Evolutionary conservation across 2,888 invertebrate genomes (phyloP).

Genomic region (Rhagophthalmus giganteus): DNA sequence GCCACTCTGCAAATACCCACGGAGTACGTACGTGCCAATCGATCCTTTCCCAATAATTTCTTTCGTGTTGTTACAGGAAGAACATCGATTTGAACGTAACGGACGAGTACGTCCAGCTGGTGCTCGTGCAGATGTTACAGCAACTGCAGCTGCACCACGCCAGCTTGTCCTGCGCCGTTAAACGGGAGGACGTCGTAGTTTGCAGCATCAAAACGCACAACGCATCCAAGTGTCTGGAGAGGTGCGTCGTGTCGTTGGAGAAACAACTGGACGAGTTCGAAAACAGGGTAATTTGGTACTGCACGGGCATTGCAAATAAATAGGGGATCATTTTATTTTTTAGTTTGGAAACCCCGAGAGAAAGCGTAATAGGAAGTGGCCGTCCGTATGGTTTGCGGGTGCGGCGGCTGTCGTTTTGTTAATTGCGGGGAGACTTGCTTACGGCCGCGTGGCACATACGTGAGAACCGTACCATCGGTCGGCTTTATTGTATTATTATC

Average conservation of each 20-base stretch:
- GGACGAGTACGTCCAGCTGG: slow-evolving; percentile 33
- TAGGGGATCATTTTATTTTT: too few species aligned
- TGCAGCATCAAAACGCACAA: slow-evolving; percentile 35
- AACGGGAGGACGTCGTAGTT: slow-evolving; percentile 36
- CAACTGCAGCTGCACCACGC: slow-evolving; percentile 39
- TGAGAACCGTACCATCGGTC: too few species aligned
- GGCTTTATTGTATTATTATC: too few species aligned
- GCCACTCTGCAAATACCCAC: slow-evolving; percentile 40
- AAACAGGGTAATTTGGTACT: slow-evolving; percentile 12
- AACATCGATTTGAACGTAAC: too few species aligned
- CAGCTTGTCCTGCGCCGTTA: slow-evolving; percentile 36
- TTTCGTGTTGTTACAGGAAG: not conserved
- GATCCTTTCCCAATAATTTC: not conserved
- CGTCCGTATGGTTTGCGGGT: too few species aligned
- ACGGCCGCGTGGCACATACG: too few species aligned
- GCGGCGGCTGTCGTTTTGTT: not conserved
- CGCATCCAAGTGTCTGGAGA: slow-evolving; percentile 30
- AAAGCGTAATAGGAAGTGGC: too few species aligned
- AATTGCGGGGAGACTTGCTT: not conserved
- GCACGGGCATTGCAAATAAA: too few species aligned
- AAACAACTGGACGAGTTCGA: slow-evolving; percentile 28
- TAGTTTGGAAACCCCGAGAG: too few species aligned
- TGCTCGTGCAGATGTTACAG: slow-evolving; percentile 33
- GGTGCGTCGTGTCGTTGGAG: slow-evolving; percentile 32
- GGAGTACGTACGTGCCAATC: slow-evolving; percentile 41